Evolutionary conservation across 92 coral and sea anemone species (phyloP), one percentile per base, ranked within the genome.

Genomic region (Palythoa grandiflora): DNA sequence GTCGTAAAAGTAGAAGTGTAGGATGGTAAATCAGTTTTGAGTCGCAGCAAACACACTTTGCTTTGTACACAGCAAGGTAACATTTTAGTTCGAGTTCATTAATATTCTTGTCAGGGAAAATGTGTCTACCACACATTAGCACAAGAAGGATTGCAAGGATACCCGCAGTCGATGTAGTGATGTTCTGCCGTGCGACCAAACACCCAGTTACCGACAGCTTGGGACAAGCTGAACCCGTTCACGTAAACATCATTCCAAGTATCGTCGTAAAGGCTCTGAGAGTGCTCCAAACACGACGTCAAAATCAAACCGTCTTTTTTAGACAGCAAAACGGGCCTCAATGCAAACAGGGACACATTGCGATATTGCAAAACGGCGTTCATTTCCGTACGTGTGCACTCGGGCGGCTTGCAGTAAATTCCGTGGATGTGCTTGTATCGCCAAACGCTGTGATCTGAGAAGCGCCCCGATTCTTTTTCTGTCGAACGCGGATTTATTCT

Each of bases 281-380:
- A 93, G 61, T 97, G 99, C 53, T 97, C 99, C 84, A 95, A 77
- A 86, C 99, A 97, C 71, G 99, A 92, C 63, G 98, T 91, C 88
- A 97, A 71, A 79, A 93, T 86, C 59, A 97, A 59, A 5, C 99
- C 99, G 21, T 89, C 87, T 39, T 35, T 52, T 6, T 83, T 76
- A 20, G 93, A 90, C 75, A 20, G 87, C 81, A 95, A 53, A 15
- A 95, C 98, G 20, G 98, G 97, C 5, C 92, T 90, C 92, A 97
- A 83, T 15, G 99, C 99, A 72, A 85, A 90, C 17, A 95, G 88
- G 9, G 97, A 94, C 54, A 91, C 89, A 72, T 91, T 93, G 38
- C 98, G 94, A 80, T 80, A 93, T 66, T 89, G 92, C 89, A 97
- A 73, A 37, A 97, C 86, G 73, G 47, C 92, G 13, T 87, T 75